Base-by-base conservation (phyloP, 1,140 invertebrate species). In the Onthophagus taurus region DNA sequence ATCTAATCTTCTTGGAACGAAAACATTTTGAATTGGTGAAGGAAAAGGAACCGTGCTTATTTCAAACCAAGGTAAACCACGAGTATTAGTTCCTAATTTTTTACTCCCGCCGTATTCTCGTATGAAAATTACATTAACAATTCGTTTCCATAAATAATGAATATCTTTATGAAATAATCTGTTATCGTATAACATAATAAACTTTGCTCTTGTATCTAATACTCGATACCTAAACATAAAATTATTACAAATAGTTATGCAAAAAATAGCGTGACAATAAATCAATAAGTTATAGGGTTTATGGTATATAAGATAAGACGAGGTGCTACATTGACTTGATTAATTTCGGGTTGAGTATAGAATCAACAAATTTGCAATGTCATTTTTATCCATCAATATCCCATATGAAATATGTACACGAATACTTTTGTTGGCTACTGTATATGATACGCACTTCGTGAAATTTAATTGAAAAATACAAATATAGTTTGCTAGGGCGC, bases 111-210 rank as follows among this genome's bases (percentile, higher is more conserved):
- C 57, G 51, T 77, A 76, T 52, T 72, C 66, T 34, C 71, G 69
- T 13, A 87, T 65, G 44, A 87, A 87, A n/a, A 87, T 58, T 0
- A 82, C 76, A 51, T 83, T 82, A 2, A 85, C 71, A 16, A 85
- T 79, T 48, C 78, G 71, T 30, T 80, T 85, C 85, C 85, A 87
- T 6, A 89, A 52, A 51, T 84, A 82, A 51, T 77, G 71, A 46
- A 81, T 65, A n/a, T 79, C 69, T 35, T 71, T 64, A 13, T 65
- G 60, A 42, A 86, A 78, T 0, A 89, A 60, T 21, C 79, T 67
- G 26, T 68, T 59, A 57, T 87, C 83, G 48, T 85, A 70, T 0
- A 85, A 60, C 19, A 85, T 59, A 20, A 87, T 63, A 49, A 77
- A 87, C 48, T 76, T 78, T 6, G 76, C 76, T 59, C 75, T 71